Evolutionary conservation across 2,797 vertebrate species (phyloP), one percentile per base, ranked within the genome.

Genomic region (Typhlichthys eigenmanni): DNA sequence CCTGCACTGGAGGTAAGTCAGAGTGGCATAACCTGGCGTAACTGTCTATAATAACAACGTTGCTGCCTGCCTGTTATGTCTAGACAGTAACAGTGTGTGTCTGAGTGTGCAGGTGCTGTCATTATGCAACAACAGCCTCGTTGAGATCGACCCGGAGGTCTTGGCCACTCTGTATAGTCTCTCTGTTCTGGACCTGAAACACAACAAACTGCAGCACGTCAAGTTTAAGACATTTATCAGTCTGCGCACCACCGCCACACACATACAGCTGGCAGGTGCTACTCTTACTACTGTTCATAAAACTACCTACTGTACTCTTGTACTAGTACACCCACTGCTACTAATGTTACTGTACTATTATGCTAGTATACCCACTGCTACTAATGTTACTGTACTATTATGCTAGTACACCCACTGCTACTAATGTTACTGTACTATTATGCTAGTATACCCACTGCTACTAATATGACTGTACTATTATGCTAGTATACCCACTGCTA

Each of bases 201-300:
- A 80, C 45, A 93, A 92, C 84, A 72, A 74, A 58, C 75, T 94
- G 32, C 74, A 79, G 3, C 90, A 91, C 49, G 83, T 94, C 11
- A 88, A 89, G 61, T 94, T 93, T 67, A 92, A 92, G 66, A 89
- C 90, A 0, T 91, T 92, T 67, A 75, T 88, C 49, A 88, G 85
- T 69, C 90, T 91, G 13, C 81, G 84, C 43, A 92, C 91, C 0
- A 83, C 81, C 0, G 89, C 88, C 0, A 93, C 87, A 0, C 85
- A 86, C 62, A 88, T 95, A 69, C 91, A 90, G 79, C 80, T 94
- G 4, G 81, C 91, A 55, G 87, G 85, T 85, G n/a, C 24, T 34
- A 13, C 5, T 55, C 6, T 16, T 14, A 50, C n/a, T 16, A 50
- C 48, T 14, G 9, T 16, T 16, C 6, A 1, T 50, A 50, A n/a